Base-by-base conservation (phyloP, 2,888 invertebrate genomes). In the Allophyes oxyacanthae region DNA sequence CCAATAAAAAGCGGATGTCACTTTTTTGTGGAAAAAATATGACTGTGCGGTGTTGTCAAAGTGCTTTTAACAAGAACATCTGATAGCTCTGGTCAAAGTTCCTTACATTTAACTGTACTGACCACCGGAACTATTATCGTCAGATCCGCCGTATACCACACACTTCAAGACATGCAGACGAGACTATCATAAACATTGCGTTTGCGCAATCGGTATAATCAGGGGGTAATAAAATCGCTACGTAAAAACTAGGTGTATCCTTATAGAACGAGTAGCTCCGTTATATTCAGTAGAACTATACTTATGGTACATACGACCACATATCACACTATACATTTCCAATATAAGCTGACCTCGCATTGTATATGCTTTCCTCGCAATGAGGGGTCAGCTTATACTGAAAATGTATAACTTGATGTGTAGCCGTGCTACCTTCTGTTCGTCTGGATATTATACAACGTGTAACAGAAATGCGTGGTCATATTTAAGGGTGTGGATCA, bases 201-300 rank as follows among this genome's bases (percentile, higher is more conserved):
- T 26, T 45, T 53, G 43, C 40, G 46, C 48, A 57, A 65, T 56
- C 41, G 36, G 50, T 52, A 25, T 53, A 59, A 64, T 70, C 69
- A 59, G 15, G 36, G 45, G 52, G 42, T 45, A 64, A 70, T 72
- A 72, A 70, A 70, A 56, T 14, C 15, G 28, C n/a, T 4, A 6
- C 11, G 32, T 45, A 55, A 55, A 49, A 67, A 51, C n/a, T 40
- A 51, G 37, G 26, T 55, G 45, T 42, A 30, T 67, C 20, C 7
- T 26, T 58, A 49, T 34, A 41, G 11, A 45, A 46, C 48, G 13
- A 11, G 60, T 49, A 34, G 11, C 6, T 36, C 70, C 73, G 70
- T 73, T 70, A 70, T 48, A 26, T 51, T 55, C 30, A 37, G 36
- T 51, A 37, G 15, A 43, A 51, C 32, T 51, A 30, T 45, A n/a